Percentiles rank a stretch among this genome's conserved stretches.
phyloP scores from a whole-genome alignment of 2,113 vertebrate species.

The Ibidorhyncha struthersii region DNA sequence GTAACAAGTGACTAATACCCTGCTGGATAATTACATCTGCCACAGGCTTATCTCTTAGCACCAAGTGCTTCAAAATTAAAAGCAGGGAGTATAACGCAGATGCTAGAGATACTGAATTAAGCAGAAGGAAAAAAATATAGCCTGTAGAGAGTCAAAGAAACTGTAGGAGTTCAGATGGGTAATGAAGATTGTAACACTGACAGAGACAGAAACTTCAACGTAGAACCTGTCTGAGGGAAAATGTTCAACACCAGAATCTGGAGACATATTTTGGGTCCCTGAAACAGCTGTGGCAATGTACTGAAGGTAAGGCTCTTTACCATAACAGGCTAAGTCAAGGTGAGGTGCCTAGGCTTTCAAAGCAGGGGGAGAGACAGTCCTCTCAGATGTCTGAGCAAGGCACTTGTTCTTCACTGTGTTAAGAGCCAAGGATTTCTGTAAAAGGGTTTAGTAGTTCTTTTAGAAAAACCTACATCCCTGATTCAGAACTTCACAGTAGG shows the following conservation, averaged over 20 bases:
- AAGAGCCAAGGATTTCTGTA: neutral
- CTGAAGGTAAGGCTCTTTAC: neutral
- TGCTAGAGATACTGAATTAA: conserved; percentile 5
- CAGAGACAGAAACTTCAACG: neutral
- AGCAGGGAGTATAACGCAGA: neutral
- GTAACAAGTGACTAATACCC: conserved; percentile 30
- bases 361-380: neutral
- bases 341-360: neutral
- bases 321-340: neutral
- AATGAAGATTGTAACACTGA: neutral
- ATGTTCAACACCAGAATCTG: neutral
- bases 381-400: neutral
- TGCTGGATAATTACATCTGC: conserved; percentile 46
- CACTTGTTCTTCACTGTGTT: neutral
- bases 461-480: neutral
- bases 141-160: neutral
- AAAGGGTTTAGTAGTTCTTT: neutral
- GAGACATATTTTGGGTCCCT: neutral
- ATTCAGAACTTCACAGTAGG: neutral
- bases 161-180: neutral
- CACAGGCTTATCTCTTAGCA: conserved; percentile 13
- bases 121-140: neutral
- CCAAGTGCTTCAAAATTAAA: conserved; percentile 38
- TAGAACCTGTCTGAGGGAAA: neutral
- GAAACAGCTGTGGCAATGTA: neutral